Conservation (phyloP, 2,888 invertebrate species). For the Iphiclides podalirius region DNA sequence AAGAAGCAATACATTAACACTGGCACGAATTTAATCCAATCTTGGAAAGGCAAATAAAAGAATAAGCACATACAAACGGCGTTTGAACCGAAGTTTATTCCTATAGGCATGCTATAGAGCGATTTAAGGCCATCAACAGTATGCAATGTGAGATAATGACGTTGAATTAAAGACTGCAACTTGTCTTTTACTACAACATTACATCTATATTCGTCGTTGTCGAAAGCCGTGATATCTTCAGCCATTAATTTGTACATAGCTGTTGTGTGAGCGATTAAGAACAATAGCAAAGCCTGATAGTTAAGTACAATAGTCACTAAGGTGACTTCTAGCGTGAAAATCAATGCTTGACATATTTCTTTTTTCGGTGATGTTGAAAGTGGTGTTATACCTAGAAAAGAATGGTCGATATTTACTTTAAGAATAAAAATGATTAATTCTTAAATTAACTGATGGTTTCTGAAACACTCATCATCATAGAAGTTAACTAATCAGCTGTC, state of each 20-base stretch:
- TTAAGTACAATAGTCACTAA: conserved; percentile 47
- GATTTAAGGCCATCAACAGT: conserved; percentile 44
- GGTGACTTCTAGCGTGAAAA: conserved; percentile 43
- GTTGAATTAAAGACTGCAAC: conserved; percentile 42
- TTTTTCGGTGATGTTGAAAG: conserved; percentile 45
- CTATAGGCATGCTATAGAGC: conserved; percentile 57
- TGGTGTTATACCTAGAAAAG: conserved; percentile 55
- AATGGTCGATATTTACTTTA: too few species aligned
- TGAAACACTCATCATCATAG: too few species aligned
- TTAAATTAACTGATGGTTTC: neutral
- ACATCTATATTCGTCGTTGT: conserved; percentile 34
- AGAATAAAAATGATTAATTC: neutral
- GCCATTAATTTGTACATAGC: conserved; percentile 54
- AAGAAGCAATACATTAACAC: conserved; percentile 54
- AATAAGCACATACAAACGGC: conserved; percentile 56
- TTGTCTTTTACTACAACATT: conserved; percentile 38
- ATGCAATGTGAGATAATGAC: conserved; percentile 47
- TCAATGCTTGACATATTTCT: conserved; percentile 47
- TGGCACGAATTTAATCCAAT: conserved; percentile 53
- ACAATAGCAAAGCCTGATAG: conserved; percentile 54
- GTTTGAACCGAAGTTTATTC: conserved; percentile 58
- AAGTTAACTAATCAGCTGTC: too few species aligned
- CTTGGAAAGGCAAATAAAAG: conserved; percentile 50
- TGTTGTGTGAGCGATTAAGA: conserved; percentile 58
- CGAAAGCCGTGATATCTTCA: conserved; percentile 46